A percentile compares a stretch with the other conserved stretches of the same genome.
Conservation (phyloP, 2,113 vertebrate genomes). For the Cephalopterus ornatus region DNA sequence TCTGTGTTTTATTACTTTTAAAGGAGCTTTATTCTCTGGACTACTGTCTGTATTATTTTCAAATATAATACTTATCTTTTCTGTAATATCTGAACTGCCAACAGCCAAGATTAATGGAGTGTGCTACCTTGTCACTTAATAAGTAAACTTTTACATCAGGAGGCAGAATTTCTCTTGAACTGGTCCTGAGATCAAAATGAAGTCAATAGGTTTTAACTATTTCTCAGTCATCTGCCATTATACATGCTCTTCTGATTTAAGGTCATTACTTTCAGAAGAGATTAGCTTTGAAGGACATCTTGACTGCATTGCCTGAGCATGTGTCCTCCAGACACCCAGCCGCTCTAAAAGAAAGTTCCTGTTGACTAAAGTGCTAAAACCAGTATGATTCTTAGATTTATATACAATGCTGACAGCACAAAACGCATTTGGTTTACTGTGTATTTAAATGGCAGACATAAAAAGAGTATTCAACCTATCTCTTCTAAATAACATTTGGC, state of each 20-base stretch:
- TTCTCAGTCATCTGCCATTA: neutral
- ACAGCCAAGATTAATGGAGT: neutral
- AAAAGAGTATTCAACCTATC: neutral
- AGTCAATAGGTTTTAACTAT: neutral
- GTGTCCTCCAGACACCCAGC: neutral
- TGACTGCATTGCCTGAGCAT: neutral
- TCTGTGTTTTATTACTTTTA: neutral
- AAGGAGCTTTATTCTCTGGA: neutral
- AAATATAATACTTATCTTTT: neutral
- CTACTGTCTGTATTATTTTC: neutral
- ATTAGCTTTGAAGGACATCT: neutral
- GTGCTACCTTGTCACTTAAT: neutral
- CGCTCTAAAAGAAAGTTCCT: neutral
- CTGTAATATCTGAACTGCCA: neutral
- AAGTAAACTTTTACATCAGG: neutral
- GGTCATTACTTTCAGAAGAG: neutral
- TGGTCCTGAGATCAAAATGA: neutral
- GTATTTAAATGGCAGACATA: neutral
- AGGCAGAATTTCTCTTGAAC: neutral
- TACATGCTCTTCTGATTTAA: neutral
- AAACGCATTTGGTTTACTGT: neutral
- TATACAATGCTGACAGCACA: neutral
- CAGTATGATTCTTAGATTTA: neutral
- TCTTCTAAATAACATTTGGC: neutral
- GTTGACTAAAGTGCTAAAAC: neutral